phyloP scores from a whole-genome alignment of 2,113 vertebrate species.

The Alexandromys fortis region DNA sequence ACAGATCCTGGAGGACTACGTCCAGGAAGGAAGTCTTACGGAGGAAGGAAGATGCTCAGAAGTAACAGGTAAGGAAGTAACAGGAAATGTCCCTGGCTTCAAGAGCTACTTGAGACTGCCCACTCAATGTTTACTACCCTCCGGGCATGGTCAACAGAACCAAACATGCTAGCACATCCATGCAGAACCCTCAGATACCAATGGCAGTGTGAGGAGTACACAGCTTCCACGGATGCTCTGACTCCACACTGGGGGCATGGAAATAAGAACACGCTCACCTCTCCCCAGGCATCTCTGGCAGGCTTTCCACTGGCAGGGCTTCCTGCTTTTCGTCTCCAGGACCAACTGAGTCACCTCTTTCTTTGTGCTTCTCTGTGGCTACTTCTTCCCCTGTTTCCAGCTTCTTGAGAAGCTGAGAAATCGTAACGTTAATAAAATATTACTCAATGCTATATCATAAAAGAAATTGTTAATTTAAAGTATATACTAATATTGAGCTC shows the following conservation, averaged over 20 bases:
- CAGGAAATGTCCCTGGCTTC: background rate
- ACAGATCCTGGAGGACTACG: background rate
- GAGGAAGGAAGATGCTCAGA: background rate
- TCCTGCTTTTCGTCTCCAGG: slow-evolving; percentile 91
- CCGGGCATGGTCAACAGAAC: background rate
- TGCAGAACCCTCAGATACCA: background rate
- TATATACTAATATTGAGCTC: background rate
- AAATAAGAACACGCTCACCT: slow-evolving; percentile 87
- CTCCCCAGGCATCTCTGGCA: slow-evolving; percentile 88
- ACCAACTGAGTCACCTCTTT: slow-evolving; percentile 90
- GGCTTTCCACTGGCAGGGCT: slow-evolving; percentile 81
- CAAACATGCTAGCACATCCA: background rate
- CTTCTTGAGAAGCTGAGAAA: slow-evolving; percentile 96
- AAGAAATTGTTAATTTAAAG: slow-evolving; percentile 28
- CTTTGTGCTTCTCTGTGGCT: slow-evolving; percentile 90
- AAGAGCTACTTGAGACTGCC: background rate
- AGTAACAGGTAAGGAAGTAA: fast-evolving
- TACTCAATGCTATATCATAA: slow-evolving; percentile 16
- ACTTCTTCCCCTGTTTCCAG: slow-evolving; percentile 94
- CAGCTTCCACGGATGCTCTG: fast-evolving
- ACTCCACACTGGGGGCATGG: background rate
- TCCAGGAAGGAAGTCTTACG: background rate
- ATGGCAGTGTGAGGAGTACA: background rate
- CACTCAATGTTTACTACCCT: background rate
- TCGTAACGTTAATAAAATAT: slow-evolving; percentile 30